Base-by-base conservation (phyloP, 2,888 invertebrate species). In the Cheilosia scutellata region DNA sequence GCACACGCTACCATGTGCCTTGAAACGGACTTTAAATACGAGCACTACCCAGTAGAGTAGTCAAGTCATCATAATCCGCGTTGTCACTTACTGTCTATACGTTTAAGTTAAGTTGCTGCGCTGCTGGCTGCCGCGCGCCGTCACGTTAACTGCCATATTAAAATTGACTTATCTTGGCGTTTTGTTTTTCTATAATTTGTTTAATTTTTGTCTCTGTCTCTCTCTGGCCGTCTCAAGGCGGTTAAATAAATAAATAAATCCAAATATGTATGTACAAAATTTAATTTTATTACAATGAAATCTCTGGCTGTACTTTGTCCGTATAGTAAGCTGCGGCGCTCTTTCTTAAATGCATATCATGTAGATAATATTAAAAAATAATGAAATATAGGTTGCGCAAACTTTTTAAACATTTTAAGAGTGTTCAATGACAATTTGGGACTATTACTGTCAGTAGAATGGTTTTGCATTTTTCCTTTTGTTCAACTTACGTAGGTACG, bases 101-200 rank as follows among this genome's bases (percentile, higher is more conserved):
- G 20, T 20, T 20, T 2, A 20, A 20, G 20, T 20, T 2, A 66
- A 7, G 11, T 27, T 53, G 16, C 40, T 53, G 40, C 33, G 27
- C 25, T 11, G 27, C 25, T 11, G 13, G 47, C 29, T 5, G 13
- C 33, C 20, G 16, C 37, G 20, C 20, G 25, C 7, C 60, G 51
- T 33, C 40, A 42, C 40, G 31, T 62, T 72, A 62, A 72, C 51
- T 62, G 58, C 62, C 72, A 53, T 62, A 72, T 72, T 72, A 42
- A 72, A 51, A 29, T 60, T 47, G 47, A 49, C 37, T 57, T 58
- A 25, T 29, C 42, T 42, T 31, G 37, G 27, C n/a, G 47, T 71
- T 29, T 60, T 53, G 16, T 51, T 20, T 42, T 40, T 40, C 51
- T 29, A 7, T 58, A 71, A 58, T 71, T 49, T 49, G 58, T 58